Base-by-base conservation (phyloP, 2,113 vertebrate genomes). In the Progne subis region DNA sequence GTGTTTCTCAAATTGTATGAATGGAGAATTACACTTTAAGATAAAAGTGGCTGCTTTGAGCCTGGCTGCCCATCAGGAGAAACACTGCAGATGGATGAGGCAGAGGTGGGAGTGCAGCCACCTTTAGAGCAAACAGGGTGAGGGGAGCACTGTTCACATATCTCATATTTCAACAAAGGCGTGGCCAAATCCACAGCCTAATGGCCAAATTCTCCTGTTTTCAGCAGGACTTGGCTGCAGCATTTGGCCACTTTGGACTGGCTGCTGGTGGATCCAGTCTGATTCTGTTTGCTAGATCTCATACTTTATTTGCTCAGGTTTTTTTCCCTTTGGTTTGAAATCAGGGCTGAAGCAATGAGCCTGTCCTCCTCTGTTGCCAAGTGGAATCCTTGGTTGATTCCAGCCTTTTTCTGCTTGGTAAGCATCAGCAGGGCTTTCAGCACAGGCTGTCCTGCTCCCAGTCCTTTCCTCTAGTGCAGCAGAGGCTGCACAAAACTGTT, bases 91-190 rank as follows among this genome's bases (percentile, higher is more conserved):
- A 32, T 34, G 82, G 79, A 8, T 21, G 8, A 61, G 39, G 70
- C 68, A 70, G 52, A 17, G 23, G 68, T 25, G 55, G 18, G 41
- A 82, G 78, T 3, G 41, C 13, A 11, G 49, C 63, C 14, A 4
- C 72, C 31, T 46, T 50, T 2, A 18, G 41, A 55, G 61, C 23
- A 19, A 18, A 4, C 4, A 2, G n/a, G n/a, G 26, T 0, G 14
- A 82, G 6, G 29, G 86, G 49, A 88, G 29, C 64, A 23, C 25
- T 1, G 1, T 64, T 43, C 19, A 23, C 59, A 13, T 1, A 0
- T 17, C 46, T 0, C 37, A 0, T 4, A 5, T 69, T 76, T 60
- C 78, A 31, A 0, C 3, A 1, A 18, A 1, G 4, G 17, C 0
- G 0, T 0, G 0, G 18, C 9, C 0, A 7, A 49, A 32, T 11